Evolutionary conservation across 2,888 invertebrate genomes (phyloP).

Genomic region (Plutella xylostella): DNA sequence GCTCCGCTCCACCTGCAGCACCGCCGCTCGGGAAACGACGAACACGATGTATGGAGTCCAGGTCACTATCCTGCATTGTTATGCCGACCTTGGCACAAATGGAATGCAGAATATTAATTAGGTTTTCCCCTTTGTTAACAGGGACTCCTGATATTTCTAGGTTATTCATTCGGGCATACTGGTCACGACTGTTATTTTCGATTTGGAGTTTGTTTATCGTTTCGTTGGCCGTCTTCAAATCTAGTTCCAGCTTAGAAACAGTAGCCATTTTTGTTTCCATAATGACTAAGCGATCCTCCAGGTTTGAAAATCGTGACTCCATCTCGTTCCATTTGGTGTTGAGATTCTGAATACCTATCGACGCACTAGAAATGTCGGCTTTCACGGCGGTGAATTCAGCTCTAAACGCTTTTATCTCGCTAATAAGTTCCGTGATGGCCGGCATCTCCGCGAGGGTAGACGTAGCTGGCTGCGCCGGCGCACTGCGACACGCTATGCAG

Average conservation of each 20-base stretch:
- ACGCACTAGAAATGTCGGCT: too few species aligned
- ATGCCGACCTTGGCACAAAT: slow-evolving; percentile 8
- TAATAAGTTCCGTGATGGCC: too few species aligned
- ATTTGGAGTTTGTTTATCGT: too few species aligned
- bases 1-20: neutral
- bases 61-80: neutral
- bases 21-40: neutral
- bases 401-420: too few species aligned
- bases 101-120: neutral
- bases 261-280: too few species aligned
- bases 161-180: slow-evolving; percentile 10
- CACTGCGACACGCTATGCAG: neutral
- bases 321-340: neutral
- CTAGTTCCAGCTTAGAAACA: too few species aligned
- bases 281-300: too few species aligned
- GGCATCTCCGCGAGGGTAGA: neutral
- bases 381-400: too few species aligned
- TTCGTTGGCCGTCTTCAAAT: too few species aligned
- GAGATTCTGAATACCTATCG: too few species aligned
- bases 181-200: too few species aligned
- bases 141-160: slow-evolving; percentile 14
- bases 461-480: neutral
- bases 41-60: too few species aligned
- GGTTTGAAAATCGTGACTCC: neutral
- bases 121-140: slow-evolving; percentile 9